Conservation (phyloP, 2,113 vertebrate species). For the Dendropsophus ebraccatus region DNA sequence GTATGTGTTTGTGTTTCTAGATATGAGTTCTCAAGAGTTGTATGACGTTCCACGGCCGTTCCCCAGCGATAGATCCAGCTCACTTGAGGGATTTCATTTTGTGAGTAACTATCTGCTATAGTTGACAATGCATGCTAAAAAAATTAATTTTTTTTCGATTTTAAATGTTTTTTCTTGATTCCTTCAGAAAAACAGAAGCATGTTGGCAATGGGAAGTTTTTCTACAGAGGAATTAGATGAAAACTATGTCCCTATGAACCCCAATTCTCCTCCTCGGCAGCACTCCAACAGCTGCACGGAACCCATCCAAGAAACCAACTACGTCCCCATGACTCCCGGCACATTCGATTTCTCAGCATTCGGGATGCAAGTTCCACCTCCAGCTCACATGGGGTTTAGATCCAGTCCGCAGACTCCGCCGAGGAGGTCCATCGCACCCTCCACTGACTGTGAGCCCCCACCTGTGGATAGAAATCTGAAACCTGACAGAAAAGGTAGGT, state of each 20-base stretch:
- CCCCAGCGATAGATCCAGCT: slow-evolving; percentile 89
- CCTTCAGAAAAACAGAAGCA: slow-evolving; percentile 93
- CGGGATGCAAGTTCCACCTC: slow-evolving; percentile 97
- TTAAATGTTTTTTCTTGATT: slow-evolving; percentile 60
- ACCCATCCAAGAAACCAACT: slow-evolving; percentile 92
- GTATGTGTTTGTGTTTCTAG: slow-evolving; percentile 75
- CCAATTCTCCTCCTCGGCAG: slow-evolving; percentile 92
- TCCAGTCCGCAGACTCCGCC: slow-evolving; percentile 97
- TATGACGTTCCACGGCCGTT: slow-evolving; percentile 96
- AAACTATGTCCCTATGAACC: slow-evolving; percentile 98
- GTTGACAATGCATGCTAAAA: not conserved
- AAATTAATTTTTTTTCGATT: not conserved
- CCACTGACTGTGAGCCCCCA: slow-evolving; percentile 89
- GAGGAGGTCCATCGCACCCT: slow-evolving; percentile 84
- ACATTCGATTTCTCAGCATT: slow-evolving; percentile 94
- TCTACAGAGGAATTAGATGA: slow-evolving; percentile 93
- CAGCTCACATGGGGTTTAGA: slow-evolving; percentile 97
- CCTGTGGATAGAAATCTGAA: slow-evolving; percentile 98
- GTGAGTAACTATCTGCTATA: slow-evolving; percentile 78
- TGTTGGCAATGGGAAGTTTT: slow-evolving; percentile 85
- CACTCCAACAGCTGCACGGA: slow-evolving; percentile 90
- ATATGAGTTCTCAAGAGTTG: slow-evolving; percentile 95
- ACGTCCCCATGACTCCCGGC: slow-evolving; percentile 97
- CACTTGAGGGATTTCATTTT: slow-evolving; percentile 94
- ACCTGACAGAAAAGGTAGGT: slow-evolving; percentile 97